These are phyloP conservation scores for Cinclus mexicanus DNA, from an alignment of 2,113 vertebrate genomes.

Conservation along the genomic window DNA sequence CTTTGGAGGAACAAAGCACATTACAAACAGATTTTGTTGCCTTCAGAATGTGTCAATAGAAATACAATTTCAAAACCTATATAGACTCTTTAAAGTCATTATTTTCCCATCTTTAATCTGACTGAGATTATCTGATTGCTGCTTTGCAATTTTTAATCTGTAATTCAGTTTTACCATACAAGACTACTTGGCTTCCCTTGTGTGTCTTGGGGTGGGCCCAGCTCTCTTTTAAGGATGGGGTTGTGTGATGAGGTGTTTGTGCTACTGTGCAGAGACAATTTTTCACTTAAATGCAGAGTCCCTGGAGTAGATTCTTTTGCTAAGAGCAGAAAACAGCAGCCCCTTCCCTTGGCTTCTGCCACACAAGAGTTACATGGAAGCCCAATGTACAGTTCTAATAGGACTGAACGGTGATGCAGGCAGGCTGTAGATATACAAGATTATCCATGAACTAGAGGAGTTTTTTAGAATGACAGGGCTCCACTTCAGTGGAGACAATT, in stretches of 20 bases:
- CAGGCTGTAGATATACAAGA: neutral
- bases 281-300: neutral
- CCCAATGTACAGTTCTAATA: neutral
- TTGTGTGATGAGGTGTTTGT: neutral
- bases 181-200: neutral
- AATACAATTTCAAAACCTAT: neutral
- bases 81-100: neutral
- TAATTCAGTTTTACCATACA: neutral
- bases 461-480: neutral
- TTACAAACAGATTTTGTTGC: neutral
- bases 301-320: fast-evolving
- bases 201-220: neutral
- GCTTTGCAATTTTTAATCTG: neutral
- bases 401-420: neutral
- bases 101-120: neutral
- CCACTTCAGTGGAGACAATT: neutral
- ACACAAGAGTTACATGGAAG: fast-evolving
- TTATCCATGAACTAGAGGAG: neutral
- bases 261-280: neutral
- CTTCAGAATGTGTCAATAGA: neutral
- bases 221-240: neutral
- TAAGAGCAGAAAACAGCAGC: fast-evolving
- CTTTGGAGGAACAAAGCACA: neutral
- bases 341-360: neutral
- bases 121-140: neutral